Conservation (phyloP, 2,113 vertebrate genomes). For the Siniperca knerii region DNA sequence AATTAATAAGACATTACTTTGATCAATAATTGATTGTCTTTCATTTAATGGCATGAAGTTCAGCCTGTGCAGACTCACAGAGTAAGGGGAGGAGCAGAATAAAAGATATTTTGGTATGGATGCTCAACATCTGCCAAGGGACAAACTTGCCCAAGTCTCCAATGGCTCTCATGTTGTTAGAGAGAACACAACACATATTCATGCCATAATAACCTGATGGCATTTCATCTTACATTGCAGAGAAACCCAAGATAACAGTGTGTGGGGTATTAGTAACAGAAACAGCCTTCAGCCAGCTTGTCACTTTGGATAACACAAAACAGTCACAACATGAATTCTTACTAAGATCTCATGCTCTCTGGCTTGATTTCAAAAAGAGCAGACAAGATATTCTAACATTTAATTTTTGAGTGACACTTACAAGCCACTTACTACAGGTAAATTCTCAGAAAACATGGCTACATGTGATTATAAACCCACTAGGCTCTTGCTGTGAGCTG, state of each 20-base stretch:
- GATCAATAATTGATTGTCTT: constrained; percentile 74
- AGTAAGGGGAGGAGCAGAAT: constrained; percentile 21
- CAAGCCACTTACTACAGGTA: constrained; percentile 13
- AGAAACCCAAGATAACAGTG: neutral
- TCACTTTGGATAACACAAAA: constrained; percentile 37
- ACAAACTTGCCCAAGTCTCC: neutral
- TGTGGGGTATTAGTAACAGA: constrained; percentile 5
- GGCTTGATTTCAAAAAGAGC: constrained; percentile 17
- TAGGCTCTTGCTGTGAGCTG: constrained; percentile 48
- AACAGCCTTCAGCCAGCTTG: constrained; percentile 12
- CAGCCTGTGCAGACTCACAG: constrained; percentile 18
- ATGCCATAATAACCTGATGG: neutral
- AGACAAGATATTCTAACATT: neutral
- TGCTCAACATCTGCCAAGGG: constrained; percentile 5
- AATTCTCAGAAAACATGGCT: constrained; percentile 45
- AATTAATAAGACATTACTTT: constrained; percentile 74
- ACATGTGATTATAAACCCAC: constrained; percentile 54
- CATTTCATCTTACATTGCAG: neutral
- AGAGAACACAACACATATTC: neutral
- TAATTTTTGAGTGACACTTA: constrained; percentile 10
- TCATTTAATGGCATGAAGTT: constrained; percentile 60
- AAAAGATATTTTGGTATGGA: constrained; percentile 1
- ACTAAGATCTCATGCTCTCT: constrained; percentile 9
- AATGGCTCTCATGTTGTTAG: constrained; percentile 9
- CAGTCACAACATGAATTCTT: constrained; percentile 15